Base-by-base conservation (phyloP, 2,797 vertebrate genomes). In the Coluber constrictor region DNA sequence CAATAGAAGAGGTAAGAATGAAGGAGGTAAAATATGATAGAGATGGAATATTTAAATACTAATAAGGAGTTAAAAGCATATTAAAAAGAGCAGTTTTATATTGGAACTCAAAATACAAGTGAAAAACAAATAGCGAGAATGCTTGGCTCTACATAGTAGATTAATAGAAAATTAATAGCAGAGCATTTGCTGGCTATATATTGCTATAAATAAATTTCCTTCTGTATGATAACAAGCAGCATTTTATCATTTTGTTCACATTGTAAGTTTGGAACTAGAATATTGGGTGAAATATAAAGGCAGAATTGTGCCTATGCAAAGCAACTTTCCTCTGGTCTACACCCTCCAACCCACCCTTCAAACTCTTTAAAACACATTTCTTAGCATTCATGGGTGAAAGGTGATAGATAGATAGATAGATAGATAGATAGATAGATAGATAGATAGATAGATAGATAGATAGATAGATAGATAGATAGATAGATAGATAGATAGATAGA, bases 1-100 rank as follows among this genome's bases (percentile, higher is more conserved):
- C 91, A 83, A 94, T 90, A 95, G 87, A 10, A 16, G 55, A 92
- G 54, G 23, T 91, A n/a, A 47, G 88, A 88, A 86, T 93, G 92
- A 57, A 93, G 47, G 94, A 93, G 61, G 13, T 51, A 86, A 91
- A 95, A 91, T 63, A 47, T 79, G 93, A 92, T 79, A 89, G 91
- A 91, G 25, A 90, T 9, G 11, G 47, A 94, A 87, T 87, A 63
- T 92, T 94, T n/a, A 92, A 86, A 92, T 47, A 86, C 66, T 86
- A 90, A 79, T 9, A 89, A 37, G 86, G n/a, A 90, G 27, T 11
- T 57, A 79, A 94, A 94, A n/a, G 37, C 20, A 60, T n/a, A 57
- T 88, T 90, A 23, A 79, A 7, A 57, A 86, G 51, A 1, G 20
- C 61, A 92, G 59, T 87, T 54, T 56, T 18, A 63, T 43, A 90